phyloP scores from a whole-genome alignment of 1,140 invertebrate species.

The Laodelphax striatellus region DNA sequence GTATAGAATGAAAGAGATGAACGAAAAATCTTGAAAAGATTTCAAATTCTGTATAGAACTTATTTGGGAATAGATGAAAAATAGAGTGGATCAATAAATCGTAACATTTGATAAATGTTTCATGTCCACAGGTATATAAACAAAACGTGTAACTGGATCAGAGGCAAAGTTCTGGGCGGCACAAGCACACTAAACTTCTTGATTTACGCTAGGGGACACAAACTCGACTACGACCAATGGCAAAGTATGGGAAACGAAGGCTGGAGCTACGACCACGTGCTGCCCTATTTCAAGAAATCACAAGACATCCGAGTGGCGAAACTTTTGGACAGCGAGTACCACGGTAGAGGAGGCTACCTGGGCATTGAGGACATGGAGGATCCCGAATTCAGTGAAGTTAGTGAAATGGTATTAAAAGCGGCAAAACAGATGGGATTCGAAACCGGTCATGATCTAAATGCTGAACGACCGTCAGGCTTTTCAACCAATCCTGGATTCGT shows the following conservation, averaged over 20 bases:
- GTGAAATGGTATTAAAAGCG: constrained; percentile 33
- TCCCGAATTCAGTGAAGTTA: constrained; percentile 3
- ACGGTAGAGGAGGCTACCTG: constrained; percentile 42
- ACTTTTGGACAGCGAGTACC: constrained; percentile 30
- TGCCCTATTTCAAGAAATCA: constrained; percentile 45
- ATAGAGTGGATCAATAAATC: too few relatives aligned
- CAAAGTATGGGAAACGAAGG: constrained; percentile 43
- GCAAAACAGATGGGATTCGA: constrained; percentile 44
- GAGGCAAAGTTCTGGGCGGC: constrained; percentile 48
- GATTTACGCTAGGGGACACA: constrained; percentile 47
- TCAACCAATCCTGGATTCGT: constrained; percentile 33
- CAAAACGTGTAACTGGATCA: constrained; percentile 60
- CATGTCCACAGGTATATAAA: constrained; percentile 32
- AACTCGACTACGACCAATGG: constrained; percentile 60
- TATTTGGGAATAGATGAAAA: too few relatives aligned
- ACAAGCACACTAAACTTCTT: constrained; percentile 47
- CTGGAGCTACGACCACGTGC: constrained; percentile 48
- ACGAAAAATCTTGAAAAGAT: too few relatives aligned
- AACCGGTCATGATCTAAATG: constrained; percentile 39
- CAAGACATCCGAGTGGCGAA: constrained; percentile 30
- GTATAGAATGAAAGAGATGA: too few relatives aligned
- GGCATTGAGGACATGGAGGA: constrained; percentile 40
- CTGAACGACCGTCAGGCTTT: constrained; percentile 22
- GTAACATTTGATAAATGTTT: too few relatives aligned
- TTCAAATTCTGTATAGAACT: too few relatives aligned